Base-by-base conservation (phyloP, 2,888 invertebrate species). In the Cheilosia scutellata region DNA sequence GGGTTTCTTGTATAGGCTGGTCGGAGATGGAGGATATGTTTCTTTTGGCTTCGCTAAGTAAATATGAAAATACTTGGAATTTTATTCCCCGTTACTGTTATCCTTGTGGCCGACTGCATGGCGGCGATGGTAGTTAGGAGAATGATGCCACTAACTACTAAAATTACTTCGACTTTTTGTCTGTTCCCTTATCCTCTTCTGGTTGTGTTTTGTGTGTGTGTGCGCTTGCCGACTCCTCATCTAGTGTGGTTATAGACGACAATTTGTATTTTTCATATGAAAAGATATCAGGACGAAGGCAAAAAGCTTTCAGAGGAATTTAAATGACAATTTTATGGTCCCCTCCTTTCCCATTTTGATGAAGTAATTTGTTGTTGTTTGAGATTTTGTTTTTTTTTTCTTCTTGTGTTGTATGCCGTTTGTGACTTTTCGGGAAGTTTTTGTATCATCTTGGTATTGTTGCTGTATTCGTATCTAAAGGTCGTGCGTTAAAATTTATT, bases 61-160 rank as follows among this genome's bases (percentile, higher is more conserved):
- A 77, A 78, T 84, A 79, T 79, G 74, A 84, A 79, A 84, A 84
- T 75, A 20, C 60, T 84, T 84, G 75, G 75, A 79, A 84, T 79
- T 74, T 79, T 79, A 79, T 71, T 79, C 75, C 16, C 25, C 27
- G 65, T 79, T 63, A 80, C 75, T 75, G 76, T 63, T 70, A 70
- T 82, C 60, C 80, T 76, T 75, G 63, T 31, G 55, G 74, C 70
- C 66, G 78, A 75, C 75, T 60, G 79, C 60, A 75, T 84, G 84
- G 70, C 79, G 80, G 74, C 74, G 53, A 49, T 65, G 44, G 58
- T 47, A 70, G 65, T 75, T 70, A 75, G 37, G 63, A 65, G 53
- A 71, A 71, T 82, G 71, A 75, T 79, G 74, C 74, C 63, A 84
- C 79, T 75, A 75, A 53, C 63, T 68, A 53, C 57, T 62, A 79